Evolutionary conservation across 2,888 invertebrate species (phyloP).

Genomic region (Seira ritae): DNA sequence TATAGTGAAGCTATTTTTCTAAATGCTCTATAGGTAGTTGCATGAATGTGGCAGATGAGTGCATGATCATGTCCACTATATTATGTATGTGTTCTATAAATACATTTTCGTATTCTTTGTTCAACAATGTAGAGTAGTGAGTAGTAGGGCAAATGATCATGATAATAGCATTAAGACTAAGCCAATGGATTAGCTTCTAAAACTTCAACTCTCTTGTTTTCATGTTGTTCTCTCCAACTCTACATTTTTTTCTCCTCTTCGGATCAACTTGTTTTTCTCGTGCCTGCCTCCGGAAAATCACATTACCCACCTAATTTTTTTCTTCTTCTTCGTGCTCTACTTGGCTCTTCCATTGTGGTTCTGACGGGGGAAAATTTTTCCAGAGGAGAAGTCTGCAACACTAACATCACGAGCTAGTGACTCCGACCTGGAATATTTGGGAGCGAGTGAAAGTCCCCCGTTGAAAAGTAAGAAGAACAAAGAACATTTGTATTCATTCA

Average conservation of each 20-base stretch:
- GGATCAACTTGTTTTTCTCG: neutral
- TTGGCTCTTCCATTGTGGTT: neutral
- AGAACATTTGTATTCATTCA: neutral
- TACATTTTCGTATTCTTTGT: neutral
- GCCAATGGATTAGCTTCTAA: neutral
- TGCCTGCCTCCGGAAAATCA: neutral
- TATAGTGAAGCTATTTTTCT: too few species aligned
- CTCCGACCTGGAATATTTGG: slow-evolving; percentile 67
- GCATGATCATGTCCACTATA: too few species aligned
- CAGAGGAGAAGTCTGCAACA: slow-evolving; percentile 58
- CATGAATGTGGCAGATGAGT: too few species aligned
- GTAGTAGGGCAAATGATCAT: slow-evolving; percentile 21
- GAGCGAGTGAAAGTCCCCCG: slow-evolving; percentile 60
- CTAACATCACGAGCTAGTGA: slow-evolving; percentile 67
- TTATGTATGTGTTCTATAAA: neutral
- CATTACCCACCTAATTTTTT: neutral
- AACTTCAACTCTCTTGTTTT: neutral
- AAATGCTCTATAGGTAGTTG: too few species aligned
- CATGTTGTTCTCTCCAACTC: neutral
- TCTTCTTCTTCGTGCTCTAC: neutral
- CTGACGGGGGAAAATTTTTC: neutral
- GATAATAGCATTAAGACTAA: slow-evolving; percentile 22
- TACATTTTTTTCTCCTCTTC: neutral
- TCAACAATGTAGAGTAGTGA: too few species aligned
- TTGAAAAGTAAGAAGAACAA: slow-evolving; percentile 57